These are phyloP conservation scores for Acestrorhynchus altus DNA, from an alignment of 2,797 vertebrate genomes.

Conservation along the genomic window DNA sequence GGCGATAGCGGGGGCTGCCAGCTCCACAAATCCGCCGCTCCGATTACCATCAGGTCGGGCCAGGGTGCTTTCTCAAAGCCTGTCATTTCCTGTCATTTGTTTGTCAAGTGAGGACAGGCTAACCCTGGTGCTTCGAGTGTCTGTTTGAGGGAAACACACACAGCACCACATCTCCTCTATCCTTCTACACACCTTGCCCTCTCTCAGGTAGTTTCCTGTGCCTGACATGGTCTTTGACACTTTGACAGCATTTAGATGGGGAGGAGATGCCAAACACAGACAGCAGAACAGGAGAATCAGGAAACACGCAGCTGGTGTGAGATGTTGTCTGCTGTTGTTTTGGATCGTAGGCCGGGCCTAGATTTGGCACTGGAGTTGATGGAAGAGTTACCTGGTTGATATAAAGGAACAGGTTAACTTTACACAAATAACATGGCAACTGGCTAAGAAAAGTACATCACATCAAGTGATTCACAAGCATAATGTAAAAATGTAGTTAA, in stretches of 20 bases:
- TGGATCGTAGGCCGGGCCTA: not conserved
- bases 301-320: slow-evolving; percentile 73
- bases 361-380: not conserved
- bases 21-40: slow-evolving; percentile 77
- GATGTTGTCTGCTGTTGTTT: slow-evolving; percentile 60
- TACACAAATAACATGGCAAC: too few species aligned
- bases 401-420: too few species aligned
- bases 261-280: slow-evolving; percentile 77
- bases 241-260: slow-evolving; percentile 84
- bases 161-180: slow-evolving; percentile 57
- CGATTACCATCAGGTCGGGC: slow-evolving; percentile 81
- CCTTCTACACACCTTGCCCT: slow-evolving; percentile 63
- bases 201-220: slow-evolving; percentile 75
- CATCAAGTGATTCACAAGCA: too few species aligned
- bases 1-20: slow-evolving; percentile 67
- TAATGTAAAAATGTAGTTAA: too few species aligned
- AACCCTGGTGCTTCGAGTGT: slow-evolving; percentile 42
- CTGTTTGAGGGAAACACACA: slow-evolving; percentile 45
- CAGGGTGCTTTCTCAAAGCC: slow-evolving; percentile 77
- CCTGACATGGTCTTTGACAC: slow-evolving; percentile 81
- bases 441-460: too few species aligned
- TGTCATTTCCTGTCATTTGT: slow-evolving; percentile 87
- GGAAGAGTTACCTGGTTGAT: not conserved
- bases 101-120: slow-evolving; percentile 79
- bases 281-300: too few species aligned